A percentile compares a stretch with the other conserved stretches of the same genome.
Evolutionary conservation across 2,113 vertebrate species (phyloP).

Genomic region (Calidris pugnax): DNA sequence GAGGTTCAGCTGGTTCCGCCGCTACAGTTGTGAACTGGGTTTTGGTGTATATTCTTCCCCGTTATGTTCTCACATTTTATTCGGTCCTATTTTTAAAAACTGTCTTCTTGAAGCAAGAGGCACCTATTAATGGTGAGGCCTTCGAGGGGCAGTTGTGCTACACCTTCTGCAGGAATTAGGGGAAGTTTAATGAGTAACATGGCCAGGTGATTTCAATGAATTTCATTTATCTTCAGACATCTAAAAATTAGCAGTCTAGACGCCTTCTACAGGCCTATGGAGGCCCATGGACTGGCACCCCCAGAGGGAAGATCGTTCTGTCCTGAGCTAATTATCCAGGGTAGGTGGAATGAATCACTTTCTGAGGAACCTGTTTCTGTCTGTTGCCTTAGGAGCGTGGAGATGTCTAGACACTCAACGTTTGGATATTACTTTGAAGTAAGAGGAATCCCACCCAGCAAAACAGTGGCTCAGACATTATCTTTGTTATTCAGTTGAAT

Average conservation of each 20-base stretch:
- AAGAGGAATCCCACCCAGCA: not conserved
- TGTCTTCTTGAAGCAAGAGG: not conserved
- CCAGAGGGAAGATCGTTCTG: not conserved
- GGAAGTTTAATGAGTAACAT: not conserved
- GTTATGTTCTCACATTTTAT: not conserved
- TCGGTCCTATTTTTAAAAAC: not conserved
- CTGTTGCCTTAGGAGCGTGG: not conserved
- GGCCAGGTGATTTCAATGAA: not conserved
- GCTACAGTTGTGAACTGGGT: not conserved
- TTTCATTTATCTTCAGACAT: conserved; percentile 34
- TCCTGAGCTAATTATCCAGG: not conserved
- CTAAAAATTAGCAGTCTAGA: conserved; percentile 32
- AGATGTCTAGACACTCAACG: not conserved
- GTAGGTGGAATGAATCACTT: not conserved
- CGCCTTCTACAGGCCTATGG: not conserved
- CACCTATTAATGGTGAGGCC: too few species aligned
- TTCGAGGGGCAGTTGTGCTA: too few species aligned
- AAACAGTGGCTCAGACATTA: not conserved
- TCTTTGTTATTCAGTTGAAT: not conserved
- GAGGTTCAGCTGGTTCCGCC: not conserved
- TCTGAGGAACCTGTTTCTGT: not conserved
- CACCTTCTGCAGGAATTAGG: not conserved
- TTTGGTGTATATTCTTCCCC: not conserved
- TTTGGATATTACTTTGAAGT: not conserved
- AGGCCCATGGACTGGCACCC: not conserved